phyloP scores from a whole-genome alignment of 37 sponge, comb jelly and placozoan species.

The Lycopodina hypogea region DNA sequence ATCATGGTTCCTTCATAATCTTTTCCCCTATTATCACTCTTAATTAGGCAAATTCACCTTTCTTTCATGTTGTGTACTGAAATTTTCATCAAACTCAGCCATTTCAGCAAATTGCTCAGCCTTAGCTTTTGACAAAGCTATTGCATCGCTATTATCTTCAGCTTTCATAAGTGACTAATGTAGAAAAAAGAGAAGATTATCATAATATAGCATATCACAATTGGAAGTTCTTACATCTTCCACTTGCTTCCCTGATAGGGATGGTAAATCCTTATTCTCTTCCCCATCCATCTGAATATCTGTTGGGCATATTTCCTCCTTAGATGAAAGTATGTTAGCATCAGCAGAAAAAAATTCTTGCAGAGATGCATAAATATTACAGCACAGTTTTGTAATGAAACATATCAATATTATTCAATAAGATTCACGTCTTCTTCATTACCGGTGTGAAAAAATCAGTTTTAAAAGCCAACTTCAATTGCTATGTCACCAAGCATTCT shows the following conservation, averaged over 20 bases:
- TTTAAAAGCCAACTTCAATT: constrained; percentile 96
- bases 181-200: neutral
- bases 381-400: no score
- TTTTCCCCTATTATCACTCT: no score
- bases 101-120: constrained; percentile 89
- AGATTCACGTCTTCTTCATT: neutral
- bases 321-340: neutral
- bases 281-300: no score
- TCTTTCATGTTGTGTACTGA: neutral
- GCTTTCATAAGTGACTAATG: constrained; percentile 72
- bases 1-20: no score
- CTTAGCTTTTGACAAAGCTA: constrained; percentile 72
- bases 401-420: no score
- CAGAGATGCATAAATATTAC: constrained; percentile 5
- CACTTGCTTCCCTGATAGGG: constrained; percentile 59
- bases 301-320: no score
- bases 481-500: constrained; percentile 91
- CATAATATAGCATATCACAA: neutral
- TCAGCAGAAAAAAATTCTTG: constrained; percentile 21
- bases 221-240: constrained; percentile 44
- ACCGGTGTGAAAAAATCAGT: constrained; percentile 96
- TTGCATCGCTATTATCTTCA: constrained; percentile 85
- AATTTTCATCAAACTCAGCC: constrained; percentile 91
- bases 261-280: neutral
- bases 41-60: no score